phyloP scores from a whole-genome alignment of 2,888 invertebrate genomes.

The Bhutanitis thaidina region DNA sequence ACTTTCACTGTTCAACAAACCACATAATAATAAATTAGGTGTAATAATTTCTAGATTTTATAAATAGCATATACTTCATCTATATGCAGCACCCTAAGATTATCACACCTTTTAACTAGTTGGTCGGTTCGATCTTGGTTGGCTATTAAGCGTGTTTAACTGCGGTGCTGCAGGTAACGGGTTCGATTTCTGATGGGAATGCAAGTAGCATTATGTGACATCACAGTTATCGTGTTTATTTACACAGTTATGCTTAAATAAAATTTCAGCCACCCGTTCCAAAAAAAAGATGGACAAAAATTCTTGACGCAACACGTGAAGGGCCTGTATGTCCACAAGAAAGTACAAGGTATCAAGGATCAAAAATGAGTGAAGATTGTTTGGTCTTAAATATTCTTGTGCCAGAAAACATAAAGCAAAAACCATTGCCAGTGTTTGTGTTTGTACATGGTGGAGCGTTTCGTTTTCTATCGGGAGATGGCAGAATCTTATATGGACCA shows the following conservation, averaged over 20 bases:
- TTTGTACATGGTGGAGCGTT: constrained; percentile 44
- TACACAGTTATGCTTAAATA: too few relatives aligned
- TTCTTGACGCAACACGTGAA: constrained; percentile 29
- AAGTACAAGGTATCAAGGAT: constrained; percentile 16
- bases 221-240: too few relatives aligned
- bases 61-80: too few relatives aligned
- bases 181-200: too few relatives aligned
- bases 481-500: constrained; percentile 34
- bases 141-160: too few relatives aligned
- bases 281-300: constrained; percentile 30
- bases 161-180: too few relatives aligned
- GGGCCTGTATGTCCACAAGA: constrained; percentile 33
- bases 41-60: too few relatives aligned
- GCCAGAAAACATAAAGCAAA: constrained; percentile 24
- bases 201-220: too few relatives aligned
- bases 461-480: constrained; percentile 31
- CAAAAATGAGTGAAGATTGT: constrained; percentile 37
- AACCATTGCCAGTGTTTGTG: constrained; percentile 35
- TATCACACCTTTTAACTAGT: too few relatives aligned
- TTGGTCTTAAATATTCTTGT: constrained; percentile 34
- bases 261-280: constrained; percentile 33
- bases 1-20: too few relatives aligned
- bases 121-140: too few relatives aligned
- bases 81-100: background rate
- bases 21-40: too few relatives aligned